phyloP scores from a whole-genome alignment of 2,888 invertebrate species.

The Lithophane socia region DNA sequence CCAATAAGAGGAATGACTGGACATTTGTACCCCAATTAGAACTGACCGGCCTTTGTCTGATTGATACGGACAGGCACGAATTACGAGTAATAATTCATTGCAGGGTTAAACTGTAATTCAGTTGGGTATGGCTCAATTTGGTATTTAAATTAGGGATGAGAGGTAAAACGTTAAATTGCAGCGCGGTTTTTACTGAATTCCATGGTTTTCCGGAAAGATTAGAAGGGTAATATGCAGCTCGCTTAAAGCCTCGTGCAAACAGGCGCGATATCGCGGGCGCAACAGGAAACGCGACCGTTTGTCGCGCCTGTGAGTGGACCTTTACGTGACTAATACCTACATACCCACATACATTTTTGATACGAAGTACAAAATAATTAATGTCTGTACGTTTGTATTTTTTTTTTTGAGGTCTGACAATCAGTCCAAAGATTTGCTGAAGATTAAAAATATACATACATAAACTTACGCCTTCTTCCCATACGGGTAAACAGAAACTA shows the following conservation, averaged over 20 bases:
- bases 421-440: not conserved
- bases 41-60: constrained; percentile 62
- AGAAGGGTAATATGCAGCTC: not conserved
- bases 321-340: not conserved
- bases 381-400: not conserved
- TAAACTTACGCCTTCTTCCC: too few relatives aligned
- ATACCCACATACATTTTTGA: not conserved
- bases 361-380: not conserved
- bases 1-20: constrained; percentile 77
- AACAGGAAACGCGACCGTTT: too few relatives aligned
- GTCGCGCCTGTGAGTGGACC: too few relatives aligned
- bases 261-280: too few relatives aligned
- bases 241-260: too few relatives aligned
- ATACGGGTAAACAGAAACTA: too few relatives aligned
- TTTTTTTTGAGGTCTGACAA: not conserved
- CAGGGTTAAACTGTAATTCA: constrained; percentile 58
- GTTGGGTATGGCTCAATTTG: constrained; percentile 37
- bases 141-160: constrained; percentile 39
- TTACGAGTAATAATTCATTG: constrained; percentile 64
- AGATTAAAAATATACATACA: not conserved
- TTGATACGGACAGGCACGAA: constrained; percentile 60
- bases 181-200: not conserved
- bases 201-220: not conserved
- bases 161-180: not conserved
- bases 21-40: constrained; percentile 73